Conservation (phyloP, 2,797 vertebrate genomes). For the Cuniculus paca region DNA sequence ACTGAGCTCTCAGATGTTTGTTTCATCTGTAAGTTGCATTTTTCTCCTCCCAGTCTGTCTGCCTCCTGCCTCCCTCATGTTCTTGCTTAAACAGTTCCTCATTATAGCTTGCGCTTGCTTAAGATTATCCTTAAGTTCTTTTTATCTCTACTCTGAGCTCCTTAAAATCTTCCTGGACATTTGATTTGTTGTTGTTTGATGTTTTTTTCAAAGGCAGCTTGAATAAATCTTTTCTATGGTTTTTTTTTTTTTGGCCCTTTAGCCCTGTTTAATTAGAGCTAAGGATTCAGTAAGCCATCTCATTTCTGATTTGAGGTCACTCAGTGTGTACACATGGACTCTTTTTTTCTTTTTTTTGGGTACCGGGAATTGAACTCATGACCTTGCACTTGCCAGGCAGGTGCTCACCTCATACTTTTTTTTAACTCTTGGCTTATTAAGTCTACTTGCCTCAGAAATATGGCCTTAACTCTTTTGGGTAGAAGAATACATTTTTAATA, state of each 20-base stretch:
- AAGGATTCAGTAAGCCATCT: slow-evolving; percentile 64
- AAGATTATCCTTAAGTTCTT: slow-evolving; percentile 81
- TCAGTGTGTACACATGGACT: slow-evolving; percentile 63
- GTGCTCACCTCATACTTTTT: slow-evolving; percentile 65
- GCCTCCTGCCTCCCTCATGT: slow-evolving; percentile 21
- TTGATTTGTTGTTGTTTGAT: slow-evolving; percentile 78
- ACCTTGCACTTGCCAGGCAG: too few species aligned
- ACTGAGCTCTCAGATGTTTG: neutral
- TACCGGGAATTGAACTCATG: too few species aligned
- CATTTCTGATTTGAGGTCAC: slow-evolving; percentile 76
- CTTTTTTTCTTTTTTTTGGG: too few species aligned
- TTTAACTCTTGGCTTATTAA: slow-evolving; percentile 77
- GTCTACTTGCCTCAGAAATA: slow-evolving; percentile 66
- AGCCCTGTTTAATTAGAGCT: slow-evolving; percentile 67
- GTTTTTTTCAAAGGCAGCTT: slow-evolving; percentile 74
- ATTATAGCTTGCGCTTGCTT: slow-evolving; percentile 79
- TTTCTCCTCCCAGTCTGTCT: neutral
- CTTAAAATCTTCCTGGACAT: slow-evolving; percentile 57
- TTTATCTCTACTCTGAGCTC: slow-evolving; percentile 72
- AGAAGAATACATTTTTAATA: slow-evolving; percentile 43
- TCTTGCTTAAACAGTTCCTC: slow-evolving; percentile 63
- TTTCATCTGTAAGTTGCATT: slow-evolving; percentile 30
- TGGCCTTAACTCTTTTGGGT: slow-evolving; percentile 35
- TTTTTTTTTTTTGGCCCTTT: too few species aligned
- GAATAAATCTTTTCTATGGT: slow-evolving; percentile 66